Evolutionary conservation across 2,113 vertebrate genomes (phyloP).

Genomic region (Strigops habroptila): DNA sequence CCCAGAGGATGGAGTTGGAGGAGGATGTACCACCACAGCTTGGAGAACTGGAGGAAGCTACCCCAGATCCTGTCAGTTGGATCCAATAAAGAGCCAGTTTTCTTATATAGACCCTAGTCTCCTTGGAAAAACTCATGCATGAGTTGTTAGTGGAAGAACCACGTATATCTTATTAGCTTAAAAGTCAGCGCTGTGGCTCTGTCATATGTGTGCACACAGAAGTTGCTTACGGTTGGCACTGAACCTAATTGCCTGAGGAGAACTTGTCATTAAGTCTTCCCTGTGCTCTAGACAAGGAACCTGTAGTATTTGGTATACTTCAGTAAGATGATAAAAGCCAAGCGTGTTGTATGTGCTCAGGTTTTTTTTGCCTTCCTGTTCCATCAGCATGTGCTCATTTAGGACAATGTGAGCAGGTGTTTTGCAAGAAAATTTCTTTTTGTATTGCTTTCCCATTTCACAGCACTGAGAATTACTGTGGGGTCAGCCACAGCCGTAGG

Average conservation of each 20-base stretch:
- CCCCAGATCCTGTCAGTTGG: background rate
- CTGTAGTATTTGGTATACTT: background rate
- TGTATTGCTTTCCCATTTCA: background rate
- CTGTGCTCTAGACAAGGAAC: background rate
- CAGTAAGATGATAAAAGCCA: background rate
- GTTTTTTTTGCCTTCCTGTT: background rate
- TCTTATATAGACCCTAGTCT: rapidly evolving
- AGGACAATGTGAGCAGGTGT: background rate
- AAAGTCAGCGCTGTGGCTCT: background rate
- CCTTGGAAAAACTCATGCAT: background rate
- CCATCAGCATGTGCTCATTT: background rate
- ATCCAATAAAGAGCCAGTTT: background rate
- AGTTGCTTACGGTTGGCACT: background rate
- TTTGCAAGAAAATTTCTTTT: background rate
- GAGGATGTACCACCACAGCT: too few species aligned
- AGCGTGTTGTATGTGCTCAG: background rate
- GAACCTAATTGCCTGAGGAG: background rate
- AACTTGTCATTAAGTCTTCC: background rate
- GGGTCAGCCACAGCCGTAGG: background rate
- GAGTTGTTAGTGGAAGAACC: background rate
- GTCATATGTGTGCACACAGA: background rate
- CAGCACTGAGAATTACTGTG: background rate
- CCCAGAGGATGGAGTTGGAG: too few species aligned
- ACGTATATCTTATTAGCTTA: background rate
- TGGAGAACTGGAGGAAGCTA: background rate